Base-by-base conservation (phyloP, 2,797 vertebrate genomes). In the Cottoperca gobio region DNA sequence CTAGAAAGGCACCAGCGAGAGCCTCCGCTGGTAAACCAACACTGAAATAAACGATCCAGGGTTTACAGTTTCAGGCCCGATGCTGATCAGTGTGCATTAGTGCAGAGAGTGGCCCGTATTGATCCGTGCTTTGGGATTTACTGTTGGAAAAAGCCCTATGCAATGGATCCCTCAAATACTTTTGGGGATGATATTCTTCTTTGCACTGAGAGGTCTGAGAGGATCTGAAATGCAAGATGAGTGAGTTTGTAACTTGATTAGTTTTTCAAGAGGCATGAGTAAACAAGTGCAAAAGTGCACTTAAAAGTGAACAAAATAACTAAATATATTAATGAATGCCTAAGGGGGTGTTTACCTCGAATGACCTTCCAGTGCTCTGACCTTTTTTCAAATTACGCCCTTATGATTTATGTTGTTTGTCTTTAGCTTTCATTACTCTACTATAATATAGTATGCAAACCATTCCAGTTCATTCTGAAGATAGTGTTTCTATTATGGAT, bases 81-180 rank as follows among this genome's bases (percentile, higher is more conserved):
- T 79, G 79, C 60, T 35, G 58, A 85, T 83, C 78, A 37, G 50
- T 35, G 71, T 81, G 71, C 88, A 84, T 86, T 88, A 89, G 79
- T 31, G 72, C 55, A 72, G 64, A 59, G 48, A 76, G 59, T 42
- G 73, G 40, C n/a, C 61, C 45, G 5, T 81, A 91, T 81, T 79
- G 90, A 88, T 86, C 79, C 57, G 64, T 62, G 75, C 82, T 87
- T 76, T 74, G 81, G 77, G 83, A 75, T 75, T 86, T 72, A 70
- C 70, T 46, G 68, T 79, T 78, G 79, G 57, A 65, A 86, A 78
- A 65, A 60, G 62, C 68, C 74, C 53, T 3, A 59, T 84, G 86
- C 79, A 87, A 88, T 83, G 26, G 83, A 92, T 89, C 82, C 26
- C 35, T 77, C 12, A 50, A 58, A 72, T 60, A 46, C 82, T 61